These are phyloP conservation scores for Camelus dromedarius DNA, from an alignment of 2,113 vertebrate species.

Conservation along the genomic window DNA sequence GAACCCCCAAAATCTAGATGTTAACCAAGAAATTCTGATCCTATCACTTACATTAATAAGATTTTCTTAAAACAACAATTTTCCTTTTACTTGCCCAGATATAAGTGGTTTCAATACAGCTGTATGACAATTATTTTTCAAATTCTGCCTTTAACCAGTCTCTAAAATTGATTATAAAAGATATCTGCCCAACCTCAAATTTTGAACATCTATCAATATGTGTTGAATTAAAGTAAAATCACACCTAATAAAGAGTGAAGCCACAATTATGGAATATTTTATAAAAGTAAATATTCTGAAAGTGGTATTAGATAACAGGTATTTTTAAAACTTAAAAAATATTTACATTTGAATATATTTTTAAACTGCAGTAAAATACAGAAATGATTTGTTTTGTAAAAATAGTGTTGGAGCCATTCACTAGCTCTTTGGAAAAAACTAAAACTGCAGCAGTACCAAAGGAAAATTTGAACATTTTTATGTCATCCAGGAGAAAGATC, in stretches of 20 bases:
- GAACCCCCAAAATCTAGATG: not conserved
- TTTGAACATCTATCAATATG: constrained; percentile 28
- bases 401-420: not conserved
- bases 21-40: constrained; percentile 64
- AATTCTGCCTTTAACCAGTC: not conserved
- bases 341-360: not conserved
- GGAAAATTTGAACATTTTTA: constrained; percentile 36
- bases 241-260: not conserved
- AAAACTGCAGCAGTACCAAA: not conserved
- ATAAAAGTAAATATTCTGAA: constrained; percentile 15
- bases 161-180: constrained; percentile 43
- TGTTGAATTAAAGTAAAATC: not conserved
- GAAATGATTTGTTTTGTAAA: not conserved
- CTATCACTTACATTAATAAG: not conserved
- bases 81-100: not conserved
- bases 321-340: not conserved
- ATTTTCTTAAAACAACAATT: not conserved
- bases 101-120: not conserved
- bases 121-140: not conserved
- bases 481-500: constrained; percentile 24
- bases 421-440: not conserved
- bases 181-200: not conserved
- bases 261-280: not conserved
- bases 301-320: not conserved
- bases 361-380: not conserved